phyloP scores from a whole-genome alignment of 2,113 vertebrate species.

The Pitta sordida region DNA sequence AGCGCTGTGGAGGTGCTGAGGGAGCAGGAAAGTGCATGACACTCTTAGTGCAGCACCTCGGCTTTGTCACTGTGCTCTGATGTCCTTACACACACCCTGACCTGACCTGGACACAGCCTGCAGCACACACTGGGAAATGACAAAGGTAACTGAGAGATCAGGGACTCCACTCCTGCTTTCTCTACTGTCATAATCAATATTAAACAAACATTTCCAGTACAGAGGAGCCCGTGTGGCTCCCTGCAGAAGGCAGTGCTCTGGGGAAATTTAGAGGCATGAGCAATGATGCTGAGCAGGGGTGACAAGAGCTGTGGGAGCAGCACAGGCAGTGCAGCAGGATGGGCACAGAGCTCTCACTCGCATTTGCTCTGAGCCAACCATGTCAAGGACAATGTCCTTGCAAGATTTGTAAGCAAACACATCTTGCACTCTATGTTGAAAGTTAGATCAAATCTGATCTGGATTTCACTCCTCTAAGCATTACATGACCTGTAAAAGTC shows the following conservation, averaged over 20 bases:
- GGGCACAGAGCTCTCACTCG: accelerated
- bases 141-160: not conserved
- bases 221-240: not conserved
- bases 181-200: not conserved
- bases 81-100: not conserved
- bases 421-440: not conserved
- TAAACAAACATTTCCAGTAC: not conserved
- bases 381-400: not conserved
- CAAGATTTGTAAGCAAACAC: not conserved
- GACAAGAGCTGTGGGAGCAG: not conserved
- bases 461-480: not conserved
- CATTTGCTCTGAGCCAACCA: not conserved
- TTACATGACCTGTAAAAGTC: not conserved
- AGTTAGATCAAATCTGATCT: not conserved
- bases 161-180: not conserved
- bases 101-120: not conserved
- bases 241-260: not conserved
- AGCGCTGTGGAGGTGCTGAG: accelerated
- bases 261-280: not conserved
- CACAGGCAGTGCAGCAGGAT: not conserved
- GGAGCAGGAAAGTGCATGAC: not conserved
- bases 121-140: not conserved
- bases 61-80: not conserved
- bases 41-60: not conserved
- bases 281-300: not conserved